Evolutionary conservation across 2,113 vertebrate genomes (phyloP).

Genomic region (Epinephelus cyanopodus): DNA sequence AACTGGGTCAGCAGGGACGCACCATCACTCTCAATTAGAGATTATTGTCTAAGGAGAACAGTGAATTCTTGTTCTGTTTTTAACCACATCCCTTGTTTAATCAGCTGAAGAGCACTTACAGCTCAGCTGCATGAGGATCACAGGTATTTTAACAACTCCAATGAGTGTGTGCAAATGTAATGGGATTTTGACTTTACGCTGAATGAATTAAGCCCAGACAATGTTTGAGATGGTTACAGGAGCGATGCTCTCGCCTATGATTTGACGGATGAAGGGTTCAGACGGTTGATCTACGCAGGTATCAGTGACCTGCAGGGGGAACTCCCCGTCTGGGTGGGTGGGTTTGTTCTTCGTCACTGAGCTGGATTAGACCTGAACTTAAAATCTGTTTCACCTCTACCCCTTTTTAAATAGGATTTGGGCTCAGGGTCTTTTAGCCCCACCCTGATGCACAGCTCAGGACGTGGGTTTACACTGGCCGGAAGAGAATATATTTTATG

Average conservation of each 20-base stretch:
- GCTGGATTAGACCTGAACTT: constrained; percentile 69
- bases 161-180: constrained; percentile 17
- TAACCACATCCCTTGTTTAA: constrained; percentile 46
- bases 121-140: neutral
- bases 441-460: neutral
- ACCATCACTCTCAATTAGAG: constrained; percentile 29
- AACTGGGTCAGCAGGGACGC: constrained; percentile 18
- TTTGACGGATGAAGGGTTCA: neutral
- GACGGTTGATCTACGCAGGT: neutral
- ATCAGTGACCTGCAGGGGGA: neutral
- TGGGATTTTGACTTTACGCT: neutral
- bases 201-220: neutral
- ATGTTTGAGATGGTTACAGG: neutral
- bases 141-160: neutral
- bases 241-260: neutral
- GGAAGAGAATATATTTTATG: neutral
- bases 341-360: constrained; percentile 57
- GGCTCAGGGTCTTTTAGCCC: neutral
- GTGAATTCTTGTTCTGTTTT: constrained; percentile 23
- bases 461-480: constrained; percentile 11
- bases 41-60: constrained; percentile 30
- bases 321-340: constrained; percentile 21
- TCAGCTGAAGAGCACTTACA: constrained; percentile 39
- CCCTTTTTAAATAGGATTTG: constrained; percentile 66
- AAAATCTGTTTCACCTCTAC: constrained; percentile 57